Evolutionary conservation across 2,797 vertebrate genomes (phyloP), one percentile per base, ranked within the genome.

Genomic region (Anolis apletophallus): DNA sequence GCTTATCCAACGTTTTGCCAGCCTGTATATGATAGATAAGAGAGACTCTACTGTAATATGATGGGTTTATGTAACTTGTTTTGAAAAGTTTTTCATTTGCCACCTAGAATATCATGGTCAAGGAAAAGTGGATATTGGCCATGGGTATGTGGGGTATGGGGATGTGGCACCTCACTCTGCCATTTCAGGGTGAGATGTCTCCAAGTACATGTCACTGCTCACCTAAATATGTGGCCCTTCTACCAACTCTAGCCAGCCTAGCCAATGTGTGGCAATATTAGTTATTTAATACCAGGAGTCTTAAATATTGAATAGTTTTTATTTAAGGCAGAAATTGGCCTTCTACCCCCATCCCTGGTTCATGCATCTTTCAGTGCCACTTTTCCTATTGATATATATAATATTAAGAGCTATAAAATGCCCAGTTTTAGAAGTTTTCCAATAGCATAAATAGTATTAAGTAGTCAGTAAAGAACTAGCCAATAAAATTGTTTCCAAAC

Each of bases 371-470:
- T n/a, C 50, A 52, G 72, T 64, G 50, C 40, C 40, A 16, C 29
- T 19, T 68, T 77, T 77, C 83, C 17, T 76, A 52, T 75, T 67
- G 64, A 75, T 74, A 75, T 84, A 76, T 52, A 46, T 46, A 64
- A 36, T 64, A 64, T 34, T 76, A 40, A 67, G 50, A 29, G 2
- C 83, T 17, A 54, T 52, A 84, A 40, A 23, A 29, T 64, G 26
- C 26, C 61, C 61, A 64, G 10, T 3, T 29, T 29, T 29, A 64
- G 26, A 10, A 64, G 26, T 11, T 29, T 11, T 2, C 17, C 61
- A 29, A 64, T 12, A 29, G 3, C 10, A 64, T 64, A 64, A 64
- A 29, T 59, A 32, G 72, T 64, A 32, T 21, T 23, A 59, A 19
- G 34, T 76, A 78, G 3, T 59, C 17, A 32, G n/a, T 57, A 32